phyloP scores from a whole-genome alignment of 64 coral and sea anemone species.

The Actinia equina region DNA sequence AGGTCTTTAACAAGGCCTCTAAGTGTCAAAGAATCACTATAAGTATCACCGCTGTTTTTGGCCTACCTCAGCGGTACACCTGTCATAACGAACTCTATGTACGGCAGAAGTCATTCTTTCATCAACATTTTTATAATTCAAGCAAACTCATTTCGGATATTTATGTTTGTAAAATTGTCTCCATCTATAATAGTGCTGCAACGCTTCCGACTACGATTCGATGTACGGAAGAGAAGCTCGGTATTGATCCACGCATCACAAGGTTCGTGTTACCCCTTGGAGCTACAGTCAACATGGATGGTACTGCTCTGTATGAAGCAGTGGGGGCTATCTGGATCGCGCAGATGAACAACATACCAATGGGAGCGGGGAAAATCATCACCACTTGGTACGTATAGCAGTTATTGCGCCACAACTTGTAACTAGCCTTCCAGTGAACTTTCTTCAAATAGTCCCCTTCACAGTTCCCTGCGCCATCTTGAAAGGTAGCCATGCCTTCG shows the following conservation, averaged over 20 bases:
- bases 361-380: constrained; percentile 53
- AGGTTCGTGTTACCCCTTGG: constrained; percentile 68
- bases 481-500: no score
- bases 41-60: no score
- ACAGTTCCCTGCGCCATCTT: no score
- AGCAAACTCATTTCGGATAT: no score
- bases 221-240: constrained; percentile 56
- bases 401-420: background rate
- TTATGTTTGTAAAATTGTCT: background rate
- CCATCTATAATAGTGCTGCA: constrained; percentile 21
- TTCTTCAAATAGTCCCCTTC: no score
- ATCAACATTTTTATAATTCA: no score
- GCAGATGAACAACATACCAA: constrained; percentile 58
- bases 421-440: no score
- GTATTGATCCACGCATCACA: constrained; percentile 55
- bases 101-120: no score
- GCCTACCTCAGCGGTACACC: no score
- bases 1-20: no score
- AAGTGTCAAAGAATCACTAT: no score
- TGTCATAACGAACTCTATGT: no score
- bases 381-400: constrained; percentile 52
- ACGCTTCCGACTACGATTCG: constrained; percentile 67
- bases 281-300: constrained; percentile 79
- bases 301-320: constrained; percentile 69
- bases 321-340: constrained; percentile 71